Evolutionary conservation across 1,140 invertebrate species (phyloP).

Genomic region (Frieseomelitta varia): DNA sequence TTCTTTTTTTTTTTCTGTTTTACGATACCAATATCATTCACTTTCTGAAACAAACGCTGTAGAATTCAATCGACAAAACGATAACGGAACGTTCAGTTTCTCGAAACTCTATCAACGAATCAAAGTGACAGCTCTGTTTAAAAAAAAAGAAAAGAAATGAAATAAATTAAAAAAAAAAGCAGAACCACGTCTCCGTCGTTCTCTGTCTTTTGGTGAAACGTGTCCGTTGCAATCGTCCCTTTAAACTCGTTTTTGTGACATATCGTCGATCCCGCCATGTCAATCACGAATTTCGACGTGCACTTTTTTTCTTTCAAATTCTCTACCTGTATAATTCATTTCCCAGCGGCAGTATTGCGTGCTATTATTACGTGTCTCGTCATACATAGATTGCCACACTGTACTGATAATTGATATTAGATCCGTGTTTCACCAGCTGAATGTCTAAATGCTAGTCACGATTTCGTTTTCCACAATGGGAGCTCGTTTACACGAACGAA

Average conservation of each 20-base stretch:
- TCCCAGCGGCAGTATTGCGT: no score
- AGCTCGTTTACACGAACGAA: no score
- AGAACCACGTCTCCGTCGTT: not conserved
- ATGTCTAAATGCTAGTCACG: conserved; percentile 15
- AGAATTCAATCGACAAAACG: not conserved
- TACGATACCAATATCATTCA: not conserved
- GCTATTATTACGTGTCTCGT: no score
- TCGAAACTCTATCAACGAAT: not conserved
- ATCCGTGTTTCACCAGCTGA: not conserved
- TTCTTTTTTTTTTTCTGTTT: not conserved
- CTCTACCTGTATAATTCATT: no score
- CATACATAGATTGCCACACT: no score
- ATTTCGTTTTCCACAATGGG: not conserved
- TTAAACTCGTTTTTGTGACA: not conserved
- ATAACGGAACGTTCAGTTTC: not conserved
- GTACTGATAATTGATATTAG: not conserved
- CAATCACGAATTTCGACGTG: not conserved
- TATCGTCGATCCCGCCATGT: not conserved
- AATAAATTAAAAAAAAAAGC: no score
- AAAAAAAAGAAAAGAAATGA: not conserved
- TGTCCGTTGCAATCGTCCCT: not conserved
- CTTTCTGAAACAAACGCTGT: not conserved
- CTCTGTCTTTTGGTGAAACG: not conserved
- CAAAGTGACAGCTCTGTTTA: not conserved
- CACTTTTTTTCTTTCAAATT: not conserved